Base-by-base conservation (phyloP, 2,113 vertebrate species). In the Propithecus coquereli region DNA sequence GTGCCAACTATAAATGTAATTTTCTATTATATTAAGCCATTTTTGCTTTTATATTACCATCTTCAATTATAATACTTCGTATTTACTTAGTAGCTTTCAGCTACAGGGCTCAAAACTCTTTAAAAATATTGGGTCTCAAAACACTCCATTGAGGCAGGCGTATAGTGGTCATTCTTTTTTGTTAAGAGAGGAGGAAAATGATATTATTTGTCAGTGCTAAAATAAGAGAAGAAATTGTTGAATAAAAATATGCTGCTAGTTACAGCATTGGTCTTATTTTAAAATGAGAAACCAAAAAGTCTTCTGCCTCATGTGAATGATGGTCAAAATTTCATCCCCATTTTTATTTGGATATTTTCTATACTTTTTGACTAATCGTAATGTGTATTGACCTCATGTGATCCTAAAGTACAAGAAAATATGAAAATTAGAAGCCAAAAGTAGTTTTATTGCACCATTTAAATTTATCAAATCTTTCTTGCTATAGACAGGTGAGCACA, bases 321-420 rank as follows among this genome's bases (percentile, higher is more conserved):
- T 90, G 20, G 50, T 92, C 40, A 84, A 0, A 76, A 71, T 92
- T 96, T 87, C 66, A 92, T 22, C 17, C 27, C 25, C 17, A 40
- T 84, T 85, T 90, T 71, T 70, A 40, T 82, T 85, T 96, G 47
- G 63, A 8, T 88, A 32, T 84, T 45, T 61, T 54, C 17, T 70
- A 32, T 87, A 37, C 82, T 68, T 74, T 96, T 74, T 73, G 16
- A 14, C n/a, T 66, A 25, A 81, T 37, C 76, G 7, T 93, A 84
- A 37, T 90, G 23, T 71, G 14, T 80, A 27, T 94, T 93, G 34
- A 59, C 74, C 40, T 90, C 16, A 66, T 94, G 87, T 87, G 77
- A 89, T 87, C 91, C 73, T 90, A 25, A 83, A 73, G 45, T 83
- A 74, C 7, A 68, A 91, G 79, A 79, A 90, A 94, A 83, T 93